Percentiles rank a stretch among this genome's conserved stretches.
phyloP scores from a whole-genome alignment of 2,797 vertebrate species.

The Pelobates cultripes region DNA sequence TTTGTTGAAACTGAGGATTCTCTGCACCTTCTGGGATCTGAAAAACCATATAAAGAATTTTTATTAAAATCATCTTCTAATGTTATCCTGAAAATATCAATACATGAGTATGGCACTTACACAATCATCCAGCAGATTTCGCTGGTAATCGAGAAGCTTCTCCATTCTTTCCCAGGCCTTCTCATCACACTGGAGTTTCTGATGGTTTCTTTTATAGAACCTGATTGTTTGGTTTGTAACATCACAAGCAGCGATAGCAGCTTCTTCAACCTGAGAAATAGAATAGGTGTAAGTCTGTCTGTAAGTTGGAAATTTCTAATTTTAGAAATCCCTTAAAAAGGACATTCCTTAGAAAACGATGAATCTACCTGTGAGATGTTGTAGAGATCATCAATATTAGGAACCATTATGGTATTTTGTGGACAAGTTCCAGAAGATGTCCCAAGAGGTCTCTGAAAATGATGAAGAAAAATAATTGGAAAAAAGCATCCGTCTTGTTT shows the following conservation, averaged over 20 bases:
- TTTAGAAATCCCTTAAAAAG: too few species aligned
- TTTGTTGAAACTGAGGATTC: neutral
- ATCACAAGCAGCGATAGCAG: slow-evolving; percentile 1
- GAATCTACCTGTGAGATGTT: neutral
- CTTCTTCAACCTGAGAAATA: neutral
- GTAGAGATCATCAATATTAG: neutral
- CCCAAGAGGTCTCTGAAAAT: neutral
- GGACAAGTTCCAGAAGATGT: neutral
- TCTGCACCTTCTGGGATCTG: slow-evolving; percentile 10
- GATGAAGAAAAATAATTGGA: neutral
- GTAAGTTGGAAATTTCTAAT: too few species aligned
- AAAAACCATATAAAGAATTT: neutral
- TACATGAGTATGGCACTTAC: neutral
- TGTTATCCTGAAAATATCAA: neutral
- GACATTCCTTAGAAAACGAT: neutral
- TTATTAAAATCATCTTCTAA: neutral
- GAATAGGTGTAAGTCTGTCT: too few species aligned
- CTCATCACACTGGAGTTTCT: neutral
- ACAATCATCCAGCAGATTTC: slow-evolving; percentile 9
- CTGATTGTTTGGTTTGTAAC: neutral
- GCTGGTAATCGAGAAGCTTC: neutral
- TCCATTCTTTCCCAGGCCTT: neutral
- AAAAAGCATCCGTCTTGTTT: too few species aligned
- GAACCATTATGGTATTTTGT: neutral
- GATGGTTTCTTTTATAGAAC: slow-evolving; percentile 1